phyloP scores from a whole-genome alignment of 2,113 vertebrate species.

The Oryzias javanicus region DNA sequence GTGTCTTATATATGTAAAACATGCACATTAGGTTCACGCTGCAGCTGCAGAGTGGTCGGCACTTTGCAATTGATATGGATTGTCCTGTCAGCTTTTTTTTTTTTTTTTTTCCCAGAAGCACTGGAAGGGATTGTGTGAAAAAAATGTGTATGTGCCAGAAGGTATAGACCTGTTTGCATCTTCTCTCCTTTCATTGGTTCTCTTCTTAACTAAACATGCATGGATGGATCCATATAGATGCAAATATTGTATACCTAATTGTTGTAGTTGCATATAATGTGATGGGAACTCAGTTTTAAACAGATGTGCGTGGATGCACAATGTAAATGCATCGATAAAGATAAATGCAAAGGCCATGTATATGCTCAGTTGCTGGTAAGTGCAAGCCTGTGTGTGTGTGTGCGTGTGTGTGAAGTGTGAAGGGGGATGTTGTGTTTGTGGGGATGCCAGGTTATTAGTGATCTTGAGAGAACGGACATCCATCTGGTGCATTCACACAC shows the following conservation, averaged over 20 bases:
- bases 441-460: constrained; percentile 45
- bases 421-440: background rate
- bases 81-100: constrained; percentile 45
- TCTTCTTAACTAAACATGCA: background rate
- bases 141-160: constrained; percentile 13
- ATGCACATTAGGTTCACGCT: too few relatives aligned
- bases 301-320: background rate
- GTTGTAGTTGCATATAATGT: background rate
- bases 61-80: constrained; percentile 48
- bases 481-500: constrained; percentile 32
- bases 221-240: background rate
- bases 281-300: background rate
- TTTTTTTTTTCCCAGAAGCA: constrained; percentile 8
- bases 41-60: constrained; percentile 21
- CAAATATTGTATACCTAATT: background rate
- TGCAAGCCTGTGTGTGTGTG: background rate
- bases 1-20: too few relatives aligned
- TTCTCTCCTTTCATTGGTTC: too few relatives aligned
- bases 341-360: background rate
- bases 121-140: constrained; percentile 30
- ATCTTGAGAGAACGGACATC: constrained; percentile 36
- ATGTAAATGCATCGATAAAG: background rate
- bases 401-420: background rate
- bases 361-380: background rate
- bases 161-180: background rate